phyloP scores from a whole-genome alignment of 2,797 vertebrate genomes.

The Paramormyrops hopkinsi region DNA sequence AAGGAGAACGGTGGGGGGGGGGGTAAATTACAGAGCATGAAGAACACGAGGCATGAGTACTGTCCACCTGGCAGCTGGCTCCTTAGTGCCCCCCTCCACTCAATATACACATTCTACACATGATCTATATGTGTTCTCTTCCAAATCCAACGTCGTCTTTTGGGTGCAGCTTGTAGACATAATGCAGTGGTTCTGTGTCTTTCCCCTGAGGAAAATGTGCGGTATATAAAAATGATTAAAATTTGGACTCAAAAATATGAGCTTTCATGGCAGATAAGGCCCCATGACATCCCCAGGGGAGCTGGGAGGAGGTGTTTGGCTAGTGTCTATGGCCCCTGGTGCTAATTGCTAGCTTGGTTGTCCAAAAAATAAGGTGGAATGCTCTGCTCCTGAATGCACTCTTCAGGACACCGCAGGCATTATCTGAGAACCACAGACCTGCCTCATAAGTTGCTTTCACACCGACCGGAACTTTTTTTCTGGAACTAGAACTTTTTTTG shows the following conservation, averaged over 20 bases:
- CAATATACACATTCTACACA: not conserved
- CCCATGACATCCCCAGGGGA: not conserved
- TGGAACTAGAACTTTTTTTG: not conserved
- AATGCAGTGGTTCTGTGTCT: not conserved
- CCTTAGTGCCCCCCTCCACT: not conserved
- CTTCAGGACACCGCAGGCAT: not conserved
- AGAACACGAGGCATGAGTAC: not conserved
- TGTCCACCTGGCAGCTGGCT: not conserved
- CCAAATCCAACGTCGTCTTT: not conserved
- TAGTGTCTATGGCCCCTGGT: too few relatives aligned
- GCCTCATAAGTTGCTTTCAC: not conserved
- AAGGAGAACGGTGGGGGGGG: conserved; percentile 37
- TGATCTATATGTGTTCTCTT: not conserved
- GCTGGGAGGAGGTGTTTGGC: not conserved
- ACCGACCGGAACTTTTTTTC: not conserved
- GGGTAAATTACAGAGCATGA: not conserved
- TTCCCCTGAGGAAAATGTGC: not conserved
- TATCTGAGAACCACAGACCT: not conserved
- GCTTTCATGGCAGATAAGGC: not conserved
- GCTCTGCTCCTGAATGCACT: not conserved
- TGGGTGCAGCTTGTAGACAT: not conserved
- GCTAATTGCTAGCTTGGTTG: not conserved
- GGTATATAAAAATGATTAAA: not conserved
- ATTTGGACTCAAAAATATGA: not conserved
- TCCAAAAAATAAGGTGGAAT: not conserved